A percentile compares a stretch with the other conserved stretches of the same genome.
phyloP scores from a whole-genome alignment of 2,113 vertebrate species.

The Panthera uncia region DNA sequence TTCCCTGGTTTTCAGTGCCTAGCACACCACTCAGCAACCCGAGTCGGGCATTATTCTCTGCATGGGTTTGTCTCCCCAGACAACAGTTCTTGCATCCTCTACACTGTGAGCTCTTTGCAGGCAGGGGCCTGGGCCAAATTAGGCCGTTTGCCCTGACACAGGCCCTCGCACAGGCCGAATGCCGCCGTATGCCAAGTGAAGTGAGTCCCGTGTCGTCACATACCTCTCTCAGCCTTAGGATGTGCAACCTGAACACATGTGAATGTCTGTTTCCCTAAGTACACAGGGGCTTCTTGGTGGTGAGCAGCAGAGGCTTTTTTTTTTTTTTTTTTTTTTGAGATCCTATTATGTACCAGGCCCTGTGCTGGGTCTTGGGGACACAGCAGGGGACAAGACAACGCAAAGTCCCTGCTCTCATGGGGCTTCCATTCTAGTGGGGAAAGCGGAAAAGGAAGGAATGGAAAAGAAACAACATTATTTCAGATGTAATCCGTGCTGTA shows the following conservation, averaged over 20 bases:
- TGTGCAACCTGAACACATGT: not conserved
- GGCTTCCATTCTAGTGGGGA: not conserved
- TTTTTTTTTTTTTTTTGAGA: not conserved
- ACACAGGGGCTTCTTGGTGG: not conserved
- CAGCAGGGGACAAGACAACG: not conserved
- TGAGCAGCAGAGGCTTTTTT: not conserved
- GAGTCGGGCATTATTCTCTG: not conserved
- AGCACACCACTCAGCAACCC: not conserved
- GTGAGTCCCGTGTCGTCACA: not conserved
- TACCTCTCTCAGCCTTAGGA: not conserved
- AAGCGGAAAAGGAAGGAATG: not conserved
- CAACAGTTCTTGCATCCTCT: not conserved
- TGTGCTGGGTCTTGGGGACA: not conserved
- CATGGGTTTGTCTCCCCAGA: not conserved
- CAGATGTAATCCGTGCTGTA: not conserved
- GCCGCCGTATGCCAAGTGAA: not conserved
- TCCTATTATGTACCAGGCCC: not conserved
- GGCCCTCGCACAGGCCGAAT: not conserved
- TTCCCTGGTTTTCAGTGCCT: not conserved
- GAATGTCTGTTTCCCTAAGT: not conserved
- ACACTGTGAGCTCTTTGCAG: constrained; percentile 9
- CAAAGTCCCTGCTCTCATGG: not conserved
- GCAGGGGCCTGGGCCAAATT: not conserved
- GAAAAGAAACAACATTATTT: not conserved
- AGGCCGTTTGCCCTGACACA: constrained; percentile 5